Base-by-base conservation (phyloP, 2,113 vertebrate genomes). In the Eublepharis macularius region DNA sequence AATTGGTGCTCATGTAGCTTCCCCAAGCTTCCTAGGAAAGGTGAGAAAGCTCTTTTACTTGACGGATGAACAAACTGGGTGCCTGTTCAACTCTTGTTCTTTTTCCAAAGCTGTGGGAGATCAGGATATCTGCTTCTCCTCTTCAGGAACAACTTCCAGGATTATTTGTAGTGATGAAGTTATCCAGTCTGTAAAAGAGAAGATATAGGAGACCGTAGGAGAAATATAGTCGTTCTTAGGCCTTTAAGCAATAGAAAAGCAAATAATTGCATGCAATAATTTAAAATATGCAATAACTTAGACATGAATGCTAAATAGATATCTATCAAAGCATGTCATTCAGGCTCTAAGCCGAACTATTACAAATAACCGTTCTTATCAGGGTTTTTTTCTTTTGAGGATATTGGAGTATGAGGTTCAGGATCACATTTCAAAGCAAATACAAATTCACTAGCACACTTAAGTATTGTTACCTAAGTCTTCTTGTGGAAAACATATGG, bases 81-180 rank as follows among this genome's bases (percentile, higher is more conserved):
- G 82, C 29, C 84, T 87, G 85, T 70, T 57, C 12, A 91, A 86
- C 87, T 78, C 47, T 47, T 82, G 73, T 88, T 79, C 83, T 80
- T 87, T 47, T 69, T 63, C 26, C 60, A 63, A 29, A 80, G 39
- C 21, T 65, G 1, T 2, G 8, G 84, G 51, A 65, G 86, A 89
- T 97, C 94, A 97, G 17, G 88, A 93, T 89, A 94, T 92, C 84
- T 89, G 86, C 66, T 89, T 92, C 77, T 96, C 94, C 80, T 98
- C 98, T 76, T 96, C 83, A 70, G 98, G 98, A 82, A 98, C 87
- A 13, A 99, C 98, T 94, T 98, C 96, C 94, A 99, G 90, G 86
- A 99, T 91, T 92, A 99, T 97, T 94, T 99, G 98, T 92, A 98
- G 74, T 43, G 94, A 93, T 95, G 90, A 91, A 87, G 97, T 98